Evolutionary conservation across 2,888 invertebrate genomes (phyloP).

Genomic region (Cataglyphis altisquamis): DNA sequence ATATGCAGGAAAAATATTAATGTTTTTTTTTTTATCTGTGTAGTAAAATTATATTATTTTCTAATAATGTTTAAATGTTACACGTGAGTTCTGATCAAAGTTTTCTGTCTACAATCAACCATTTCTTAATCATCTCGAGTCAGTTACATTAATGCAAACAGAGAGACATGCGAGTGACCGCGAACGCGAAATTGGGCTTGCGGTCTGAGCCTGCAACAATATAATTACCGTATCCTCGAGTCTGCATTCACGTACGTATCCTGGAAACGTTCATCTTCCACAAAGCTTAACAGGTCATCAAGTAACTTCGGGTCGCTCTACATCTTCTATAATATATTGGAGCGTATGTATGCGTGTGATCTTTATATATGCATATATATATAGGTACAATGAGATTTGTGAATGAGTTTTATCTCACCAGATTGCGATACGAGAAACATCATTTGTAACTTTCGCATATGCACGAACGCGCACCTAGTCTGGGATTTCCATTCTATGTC

Average conservation of each 20-base stretch:
- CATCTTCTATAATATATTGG: not conserved
- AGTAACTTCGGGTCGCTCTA: not conserved
- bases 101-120: constrained; percentile 2
- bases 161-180: constrained; percentile 11
- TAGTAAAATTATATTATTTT: not conserved
- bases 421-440: constrained; percentile 15
- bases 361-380: not conserved
- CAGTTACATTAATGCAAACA: constrained; percentile 1
- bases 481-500: constrained; percentile 36
- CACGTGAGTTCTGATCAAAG: not conserved
- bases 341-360: not conserved
- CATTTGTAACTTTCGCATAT: constrained; percentile 34
- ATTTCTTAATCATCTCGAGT: not conserved
- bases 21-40: not conserved
- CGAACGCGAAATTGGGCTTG: constrained; percentile 17
- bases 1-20: not conserved
- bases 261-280: constrained; percentile 15
- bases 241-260: not conserved
- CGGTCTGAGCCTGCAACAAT: constrained; percentile 7
- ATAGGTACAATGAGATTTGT: not conserved
- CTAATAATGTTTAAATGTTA: constrained; percentile 12
- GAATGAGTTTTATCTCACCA: constrained; percentile 27
- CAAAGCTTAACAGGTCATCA: constrained; percentile 30
- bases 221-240: constrained; percentile 12
- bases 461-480: constrained; percentile 15